A percentile compares a stretch with the other conserved stretches of the same genome.
Evolutionary conservation across 2,888 invertebrate species (phyloP).

Genomic region (Drosophila ochracea): DNA sequence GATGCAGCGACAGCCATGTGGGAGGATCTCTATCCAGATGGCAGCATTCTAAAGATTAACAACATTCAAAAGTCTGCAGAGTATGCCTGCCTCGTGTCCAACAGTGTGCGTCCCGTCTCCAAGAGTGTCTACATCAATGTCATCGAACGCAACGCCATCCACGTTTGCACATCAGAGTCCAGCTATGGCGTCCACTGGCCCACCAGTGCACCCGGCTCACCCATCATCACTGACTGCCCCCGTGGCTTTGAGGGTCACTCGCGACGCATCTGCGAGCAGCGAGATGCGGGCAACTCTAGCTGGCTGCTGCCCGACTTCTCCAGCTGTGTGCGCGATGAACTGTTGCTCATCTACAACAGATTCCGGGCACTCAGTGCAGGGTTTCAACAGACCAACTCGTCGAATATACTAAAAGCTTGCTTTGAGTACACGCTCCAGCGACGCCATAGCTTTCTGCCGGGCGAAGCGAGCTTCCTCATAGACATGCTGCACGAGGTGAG

Average conservation of each 20-base stretch:
- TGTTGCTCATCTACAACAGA: constrained; percentile 88
- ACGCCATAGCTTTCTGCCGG: constrained; percentile 83
- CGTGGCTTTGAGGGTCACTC: constrained; percentile 86
- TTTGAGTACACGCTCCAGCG: constrained; percentile 83
- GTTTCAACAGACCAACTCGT: constrained; percentile 85
- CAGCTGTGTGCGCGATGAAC: constrained; percentile 89
- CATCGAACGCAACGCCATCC: constrained; percentile 87
- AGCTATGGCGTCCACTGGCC: constrained; percentile 88
- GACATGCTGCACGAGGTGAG: constrained; percentile 85
- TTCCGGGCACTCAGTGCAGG: constrained; percentile 84
- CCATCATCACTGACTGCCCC: constrained; percentile 89
- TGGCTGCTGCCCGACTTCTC: constrained; percentile 93
- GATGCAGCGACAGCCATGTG: constrained; percentile 92
- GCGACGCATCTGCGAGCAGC: constrained; percentile 87
- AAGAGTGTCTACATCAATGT: constrained; percentile 89
- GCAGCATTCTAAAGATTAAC: constrained; percentile 92
- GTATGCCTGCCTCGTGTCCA: constrained; percentile 90
- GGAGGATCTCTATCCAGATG: constrained; percentile 94
- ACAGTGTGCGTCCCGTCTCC: constrained; percentile 86
- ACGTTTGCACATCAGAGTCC: constrained; percentile 87
- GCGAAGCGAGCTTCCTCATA: constrained; percentile 85
- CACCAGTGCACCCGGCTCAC: constrained; percentile 90
- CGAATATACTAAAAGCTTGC: constrained; percentile 84
- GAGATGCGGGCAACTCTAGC: constrained; percentile 88
- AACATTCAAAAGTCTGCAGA: constrained; percentile 92